These are phyloP conservation scores for Perca schrenkii DNA, from an alignment of 2,113 vertebrate genomes.

Conservation along the genomic window DNA sequence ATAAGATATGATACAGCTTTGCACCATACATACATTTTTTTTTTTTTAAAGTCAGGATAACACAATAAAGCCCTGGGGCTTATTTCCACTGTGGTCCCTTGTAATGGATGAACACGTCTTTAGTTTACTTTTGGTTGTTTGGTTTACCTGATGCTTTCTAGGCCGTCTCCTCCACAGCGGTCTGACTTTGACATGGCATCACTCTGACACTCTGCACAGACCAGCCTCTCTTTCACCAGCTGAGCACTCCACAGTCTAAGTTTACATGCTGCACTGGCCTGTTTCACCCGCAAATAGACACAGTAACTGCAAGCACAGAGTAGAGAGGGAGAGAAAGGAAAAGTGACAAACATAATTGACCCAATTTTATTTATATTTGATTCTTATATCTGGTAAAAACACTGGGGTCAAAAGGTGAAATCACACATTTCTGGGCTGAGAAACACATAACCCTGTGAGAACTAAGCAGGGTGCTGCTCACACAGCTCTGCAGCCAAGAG, in stretches of 20 bases:
- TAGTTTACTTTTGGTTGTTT: neutral
- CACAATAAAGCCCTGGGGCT: too few species aligned
- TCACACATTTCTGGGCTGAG: neutral
- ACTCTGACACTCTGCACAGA: slow-evolving; percentile 87
- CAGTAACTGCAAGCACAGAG: slow-evolving; percentile 81
- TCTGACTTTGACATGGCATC: slow-evolving; percentile 71
- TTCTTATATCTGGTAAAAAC: neutral
- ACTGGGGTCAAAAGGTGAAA: neutral
- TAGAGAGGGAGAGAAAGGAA: neutral
- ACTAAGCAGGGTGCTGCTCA: neutral
- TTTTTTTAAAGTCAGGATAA: too few species aligned
- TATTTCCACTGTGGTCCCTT: too few species aligned
- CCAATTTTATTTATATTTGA: neutral
- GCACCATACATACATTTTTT: too few species aligned
- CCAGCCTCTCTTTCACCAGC: slow-evolving; percentile 78
- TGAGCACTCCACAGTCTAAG: slow-evolving; percentile 83
- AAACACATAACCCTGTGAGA: neutral
- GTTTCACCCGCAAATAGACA: slow-evolving; percentile 86
- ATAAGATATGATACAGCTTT: too few species aligned
- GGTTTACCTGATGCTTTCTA: slow-evolving; percentile 83
- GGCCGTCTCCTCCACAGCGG: slow-evolving; percentile 84
- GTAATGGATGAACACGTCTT: neutral
- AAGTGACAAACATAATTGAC: neutral
- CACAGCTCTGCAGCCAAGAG: neutral
- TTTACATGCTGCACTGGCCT: slow-evolving; percentile 80